A percentile compares a stretch with the other conserved stretches of the same genome.
These are phyloP conservation scores for Drosophila dives DNA, from an alignment of 2,888 invertebrate species.

Conservation along the genomic window DNA sequence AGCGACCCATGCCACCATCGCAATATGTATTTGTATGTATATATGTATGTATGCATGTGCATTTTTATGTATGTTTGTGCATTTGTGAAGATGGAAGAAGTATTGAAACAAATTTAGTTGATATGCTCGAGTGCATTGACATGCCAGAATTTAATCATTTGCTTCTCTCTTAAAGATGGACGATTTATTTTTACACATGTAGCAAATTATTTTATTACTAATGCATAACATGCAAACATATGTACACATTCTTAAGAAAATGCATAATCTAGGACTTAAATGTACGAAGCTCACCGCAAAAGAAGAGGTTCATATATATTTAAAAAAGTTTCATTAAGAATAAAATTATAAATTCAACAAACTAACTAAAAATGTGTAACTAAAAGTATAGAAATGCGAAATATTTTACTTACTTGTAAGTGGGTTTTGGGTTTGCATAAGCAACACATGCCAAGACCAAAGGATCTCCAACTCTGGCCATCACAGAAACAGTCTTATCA, in stretches of 20 bases:
- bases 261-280: background rate
- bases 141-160: conserved; percentile 49
- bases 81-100: conserved; percentile 32
- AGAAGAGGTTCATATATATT: background rate
- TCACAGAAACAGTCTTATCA: conserved; percentile 86
- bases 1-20: conserved; percentile 14
- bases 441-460: conserved; percentile 88
- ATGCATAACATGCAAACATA: background rate
- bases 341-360: background rate
- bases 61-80: conserved; percentile 3
- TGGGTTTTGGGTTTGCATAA: conserved; percentile 87
- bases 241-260: background rate
- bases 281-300: background rate
- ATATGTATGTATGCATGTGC: background rate
- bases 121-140: conserved; percentile 57
- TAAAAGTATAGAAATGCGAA: no score
- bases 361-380: background rate
- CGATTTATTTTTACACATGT: conserved; percentile 11
- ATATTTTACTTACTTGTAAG: conserved; percentile 85
- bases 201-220: background rate
- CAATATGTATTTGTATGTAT: background rate
- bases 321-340: background rate
- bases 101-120: conserved; percentile 62
- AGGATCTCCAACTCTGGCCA: conserved; percentile 86
- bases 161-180: conserved; percentile 21